phyloP scores from a whole-genome alignment of 1,140 invertebrate genomes.

The Agrilus planipennis region DNA sequence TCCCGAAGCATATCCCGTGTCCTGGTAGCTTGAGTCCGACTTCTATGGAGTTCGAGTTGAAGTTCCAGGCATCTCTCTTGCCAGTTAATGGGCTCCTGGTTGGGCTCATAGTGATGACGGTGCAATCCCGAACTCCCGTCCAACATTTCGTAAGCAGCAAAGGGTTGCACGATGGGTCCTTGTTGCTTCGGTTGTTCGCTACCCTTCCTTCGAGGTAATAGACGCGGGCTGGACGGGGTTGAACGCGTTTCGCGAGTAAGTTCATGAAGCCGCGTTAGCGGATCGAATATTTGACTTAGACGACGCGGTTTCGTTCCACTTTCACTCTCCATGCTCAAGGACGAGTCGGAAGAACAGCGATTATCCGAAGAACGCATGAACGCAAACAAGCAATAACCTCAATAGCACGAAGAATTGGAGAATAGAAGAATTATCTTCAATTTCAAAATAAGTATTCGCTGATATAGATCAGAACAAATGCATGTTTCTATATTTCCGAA shows the following conservation, averaged over 20 bases:
- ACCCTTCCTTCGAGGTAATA: constrained; percentile 44
- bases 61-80: constrained; percentile 72
- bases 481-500: background rate
- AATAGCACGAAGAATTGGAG: background rate
- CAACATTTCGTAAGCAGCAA: constrained; percentile 32
- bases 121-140: constrained; percentile 20
- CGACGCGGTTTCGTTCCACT: constrained; percentile 36
- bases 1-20: constrained; percentile 74
- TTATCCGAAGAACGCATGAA: background rate
- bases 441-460: too few relatives aligned
- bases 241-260: constrained; percentile 39
- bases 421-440: background rate
- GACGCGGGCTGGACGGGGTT: constrained; percentile 53
- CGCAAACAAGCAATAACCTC: constrained; percentile 10
- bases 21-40: constrained; percentile 68
- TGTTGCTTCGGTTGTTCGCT: constrained; percentile 23
- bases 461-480: background rate
- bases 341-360: background rate
- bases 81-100: constrained; percentile 54
- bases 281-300: constrained; percentile 68
- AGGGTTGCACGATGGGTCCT: constrained; percentile 31
- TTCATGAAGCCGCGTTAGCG: constrained; percentile 54
- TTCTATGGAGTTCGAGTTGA: constrained; percentile 70
- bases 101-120: constrained; percentile 27
- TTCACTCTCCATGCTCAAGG: constrained; percentile 12